Base-by-base conservation (phyloP, 2,888 invertebrate species). In the Philaethria dido region DNA sequence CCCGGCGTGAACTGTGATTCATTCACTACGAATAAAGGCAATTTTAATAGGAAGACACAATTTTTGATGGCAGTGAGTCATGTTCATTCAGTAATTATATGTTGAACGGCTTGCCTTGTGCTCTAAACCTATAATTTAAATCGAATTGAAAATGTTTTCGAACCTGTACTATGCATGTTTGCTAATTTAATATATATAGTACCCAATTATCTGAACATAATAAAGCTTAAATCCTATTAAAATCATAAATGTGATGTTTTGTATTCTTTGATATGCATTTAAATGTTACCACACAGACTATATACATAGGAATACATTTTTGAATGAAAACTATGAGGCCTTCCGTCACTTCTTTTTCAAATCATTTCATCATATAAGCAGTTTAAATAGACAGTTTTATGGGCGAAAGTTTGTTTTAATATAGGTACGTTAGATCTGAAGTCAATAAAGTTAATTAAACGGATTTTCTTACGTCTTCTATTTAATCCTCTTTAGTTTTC, bases 11-110 rank as follows among this genome's bases (percentile, higher is more conserved):
- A 65, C 64, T 65, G 69, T 77, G 74, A 77, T 69, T 76, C 74
- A 75, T 73, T 72, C 71, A 72, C 61, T 72, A 54, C 65, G 70
- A 61, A 70, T 74, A 72, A 75, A 73, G 74, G 74, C 72, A 73
- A 72, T 71, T 74, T 75, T 72, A 72, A 72, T 71, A 72, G 62
- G 71, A 71, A 66, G 68, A 69, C 63, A 44, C 50, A 67, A 69
- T 67, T 70, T 72, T 70, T 57, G 71, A 52, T 64, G 57, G 57
- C 69, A 69, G 50, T 57, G 72, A 74, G 61, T 72, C 74, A 73
- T 63, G 63, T 69, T 50, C 70, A 62, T 72, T 69, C 60, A 66
- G 14, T 45, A 60, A 42, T 57, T 57, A 42, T 16, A 16, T 25
- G 25, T 42, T 25, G 42, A 22, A 25, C 9, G 42, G 11, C 50